A percentile compares a stretch with the other conserved stretches of the same genome.
Conservation (phyloP, 1,140 invertebrate genomes). For the Dermatophagoides farinae region DNA sequence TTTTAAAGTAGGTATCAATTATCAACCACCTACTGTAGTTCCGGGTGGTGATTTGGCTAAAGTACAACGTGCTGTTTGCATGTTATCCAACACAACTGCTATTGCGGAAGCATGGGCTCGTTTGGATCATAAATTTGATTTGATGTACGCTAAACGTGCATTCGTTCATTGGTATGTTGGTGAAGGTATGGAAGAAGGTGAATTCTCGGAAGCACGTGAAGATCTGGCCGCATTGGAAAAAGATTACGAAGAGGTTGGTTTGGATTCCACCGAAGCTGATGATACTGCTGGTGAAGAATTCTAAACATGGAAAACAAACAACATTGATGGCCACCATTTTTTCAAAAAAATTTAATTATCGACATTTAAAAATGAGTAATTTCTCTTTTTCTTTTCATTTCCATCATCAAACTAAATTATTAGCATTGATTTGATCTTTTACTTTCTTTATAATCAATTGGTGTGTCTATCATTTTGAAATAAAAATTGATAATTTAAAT, state of each 20-base stretch:
- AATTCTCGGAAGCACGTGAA: constrained; percentile 33
- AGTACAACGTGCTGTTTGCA: constrained; percentile 60
- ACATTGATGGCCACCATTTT: not conserved
- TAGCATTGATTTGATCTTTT: not conserved
- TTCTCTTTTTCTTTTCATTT: not conserved
- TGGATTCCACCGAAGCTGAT: constrained; percentile 33
- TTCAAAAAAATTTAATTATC: no score
- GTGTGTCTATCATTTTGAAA: not conserved
- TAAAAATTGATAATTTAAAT: not conserved
- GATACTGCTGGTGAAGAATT: constrained; percentile 32
- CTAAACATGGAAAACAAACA: constrained; percentile 9
- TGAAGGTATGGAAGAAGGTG: constrained; percentile 24
- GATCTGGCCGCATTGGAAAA: constrained; percentile 43
- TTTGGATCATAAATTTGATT: constrained; percentile 37
- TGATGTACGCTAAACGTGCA: constrained; percentile 37
- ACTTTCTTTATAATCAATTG: not conserved
- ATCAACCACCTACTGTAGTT: constrained; percentile 62
- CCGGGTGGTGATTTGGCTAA: constrained; percentile 63
- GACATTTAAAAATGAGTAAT: no score
- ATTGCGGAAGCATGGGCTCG: constrained; percentile 48
- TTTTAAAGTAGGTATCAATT: constrained; percentile 37
- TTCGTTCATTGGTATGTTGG: constrained; percentile 31
- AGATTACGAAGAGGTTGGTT: constrained; percentile 43
- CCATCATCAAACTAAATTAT: not conserved
- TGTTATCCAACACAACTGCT: constrained; percentile 45